A percentile compares a stretch with the other conserved stretches of the same genome.
Evolutionary conservation across 2,113 vertebrate species (phyloP).

Genomic region (Indicator maculatus): DNA sequence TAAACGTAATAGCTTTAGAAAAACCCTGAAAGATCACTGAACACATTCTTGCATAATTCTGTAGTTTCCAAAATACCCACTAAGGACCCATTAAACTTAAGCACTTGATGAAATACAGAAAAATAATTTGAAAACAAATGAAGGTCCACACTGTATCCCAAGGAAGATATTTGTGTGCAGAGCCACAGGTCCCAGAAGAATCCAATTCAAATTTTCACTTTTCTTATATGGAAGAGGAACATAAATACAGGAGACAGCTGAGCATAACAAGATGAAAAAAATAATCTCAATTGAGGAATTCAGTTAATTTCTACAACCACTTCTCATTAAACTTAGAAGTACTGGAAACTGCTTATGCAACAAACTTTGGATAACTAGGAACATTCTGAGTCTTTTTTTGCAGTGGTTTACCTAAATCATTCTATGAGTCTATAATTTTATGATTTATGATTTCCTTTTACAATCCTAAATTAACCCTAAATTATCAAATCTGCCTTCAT

Average conservation of each 20-base stretch:
- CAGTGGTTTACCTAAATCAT: too few relatives aligned
- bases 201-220: not conserved
- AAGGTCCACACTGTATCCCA: not conserved
- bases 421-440: too few relatives aligned
- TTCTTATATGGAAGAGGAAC: not conserved
- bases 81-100: not conserved
- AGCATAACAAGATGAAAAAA: not conserved
- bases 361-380: not conserved
- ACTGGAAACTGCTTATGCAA: not conserved
- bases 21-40: not conserved
- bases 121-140: not conserved
- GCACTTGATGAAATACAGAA: not conserved
- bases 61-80: not conserved
- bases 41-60: not conserved
- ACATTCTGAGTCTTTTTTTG: not conserved
- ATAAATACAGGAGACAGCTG: not conserved
- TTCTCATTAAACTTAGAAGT: not conserved
- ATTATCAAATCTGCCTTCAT: not conserved
- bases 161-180: not conserved
- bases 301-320: not conserved
- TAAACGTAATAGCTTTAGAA: not conserved
- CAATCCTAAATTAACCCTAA: not conserved
- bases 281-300: not conserved
- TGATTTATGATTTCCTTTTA: not conserved
- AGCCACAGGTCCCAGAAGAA: not conserved